Conservation (phyloP, 1,140 invertebrate species). For the Caenorhabditis latens region DNA sequence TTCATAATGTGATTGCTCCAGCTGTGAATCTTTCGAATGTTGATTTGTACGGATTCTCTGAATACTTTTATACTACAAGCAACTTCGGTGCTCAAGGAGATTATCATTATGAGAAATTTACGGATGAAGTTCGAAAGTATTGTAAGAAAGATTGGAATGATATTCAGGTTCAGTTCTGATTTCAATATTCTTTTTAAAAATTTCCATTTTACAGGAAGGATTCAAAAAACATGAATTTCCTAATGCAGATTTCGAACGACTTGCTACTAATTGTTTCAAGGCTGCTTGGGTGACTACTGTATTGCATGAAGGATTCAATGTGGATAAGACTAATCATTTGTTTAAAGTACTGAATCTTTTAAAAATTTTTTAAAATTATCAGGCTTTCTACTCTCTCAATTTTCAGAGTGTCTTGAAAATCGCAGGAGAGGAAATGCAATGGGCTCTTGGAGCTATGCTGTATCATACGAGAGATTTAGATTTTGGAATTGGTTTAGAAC, state of each 20-base stretch:
- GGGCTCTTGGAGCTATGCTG: constrained; percentile 44
- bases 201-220: not conserved
- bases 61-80: constrained; percentile 80
- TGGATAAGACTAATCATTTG: constrained; percentile 21
- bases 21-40: constrained; percentile 69
- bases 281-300: constrained; percentile 17
- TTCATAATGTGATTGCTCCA: constrained; percentile 55
- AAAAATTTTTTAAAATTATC: not conserved
- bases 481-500: not conserved
- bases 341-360: not conserved
- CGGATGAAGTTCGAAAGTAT: constrained; percentile 40
- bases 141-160: constrained; percentile 34
- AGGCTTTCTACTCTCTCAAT: not conserved
- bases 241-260: not conserved
- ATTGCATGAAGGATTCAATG: constrained; percentile 34
- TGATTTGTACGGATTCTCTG: constrained; percentile 81
- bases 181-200: too few relatives aligned
- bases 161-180: not conserved
- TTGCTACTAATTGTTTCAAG: constrained; percentile 31
- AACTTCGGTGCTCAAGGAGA: constrained; percentile 13
- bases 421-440: constrained; percentile 44
- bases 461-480: not conserved
- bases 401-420: constrained; percentile 48
- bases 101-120: constrained; percentile 25
- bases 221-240: constrained; percentile 40